Conservation (phyloP, 2,888 invertebrate genomes). For the Polietes domitor region DNA sequence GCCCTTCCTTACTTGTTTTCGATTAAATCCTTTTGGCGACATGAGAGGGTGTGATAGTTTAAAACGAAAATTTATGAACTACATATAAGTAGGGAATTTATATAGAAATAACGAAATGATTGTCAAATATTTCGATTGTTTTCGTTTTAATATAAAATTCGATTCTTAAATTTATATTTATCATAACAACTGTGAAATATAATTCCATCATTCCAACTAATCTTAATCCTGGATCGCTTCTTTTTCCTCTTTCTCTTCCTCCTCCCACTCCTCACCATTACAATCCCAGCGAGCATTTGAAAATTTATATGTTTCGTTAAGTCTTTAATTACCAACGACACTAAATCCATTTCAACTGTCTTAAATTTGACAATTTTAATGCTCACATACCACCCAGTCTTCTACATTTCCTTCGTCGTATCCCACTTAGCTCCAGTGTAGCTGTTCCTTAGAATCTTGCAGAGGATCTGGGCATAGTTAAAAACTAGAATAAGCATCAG, state of each 20-base stretch:
- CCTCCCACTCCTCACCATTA: too few relatives aligned
- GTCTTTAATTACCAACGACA: slow-evolving; percentile 78
- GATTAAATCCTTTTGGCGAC: too few relatives aligned
- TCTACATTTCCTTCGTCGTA: slow-evolving; percentile 54
- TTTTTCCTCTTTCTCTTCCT: slow-evolving; percentile 4
- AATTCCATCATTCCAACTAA: neutral
- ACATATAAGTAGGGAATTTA: too few relatives aligned
- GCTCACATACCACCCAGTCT: slow-evolving; percentile 76
- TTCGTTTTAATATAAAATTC: too few relatives aligned
- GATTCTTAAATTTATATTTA: too few relatives aligned
- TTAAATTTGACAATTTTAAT: slow-evolving; percentile 79
- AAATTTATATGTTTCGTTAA: slow-evolving; percentile 65
- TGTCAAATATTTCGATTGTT: too few relatives aligned
- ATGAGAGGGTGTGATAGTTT: too few relatives aligned
- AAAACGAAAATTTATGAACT: too few relatives aligned
- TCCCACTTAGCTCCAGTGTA: slow-evolving; percentile 31
- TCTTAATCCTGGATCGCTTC: neutral
- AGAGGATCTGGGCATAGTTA: slow-evolving; percentile 9
- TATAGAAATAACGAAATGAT: too few relatives aligned
- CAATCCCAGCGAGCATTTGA: slow-evolving; percentile 42
- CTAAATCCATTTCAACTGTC: slow-evolving; percentile 78
- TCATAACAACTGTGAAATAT: too few relatives aligned
- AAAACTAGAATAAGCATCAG: slow-evolving; percentile 13
- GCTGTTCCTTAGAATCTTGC: slow-evolving; percentile 11
- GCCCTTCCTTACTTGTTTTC: too few relatives aligned